Percentiles rank a stretch among this genome's conserved stretches.
phyloP scores from a whole-genome alignment of 2,888 invertebrate species.

The Chorisops tibialis region DNA sequence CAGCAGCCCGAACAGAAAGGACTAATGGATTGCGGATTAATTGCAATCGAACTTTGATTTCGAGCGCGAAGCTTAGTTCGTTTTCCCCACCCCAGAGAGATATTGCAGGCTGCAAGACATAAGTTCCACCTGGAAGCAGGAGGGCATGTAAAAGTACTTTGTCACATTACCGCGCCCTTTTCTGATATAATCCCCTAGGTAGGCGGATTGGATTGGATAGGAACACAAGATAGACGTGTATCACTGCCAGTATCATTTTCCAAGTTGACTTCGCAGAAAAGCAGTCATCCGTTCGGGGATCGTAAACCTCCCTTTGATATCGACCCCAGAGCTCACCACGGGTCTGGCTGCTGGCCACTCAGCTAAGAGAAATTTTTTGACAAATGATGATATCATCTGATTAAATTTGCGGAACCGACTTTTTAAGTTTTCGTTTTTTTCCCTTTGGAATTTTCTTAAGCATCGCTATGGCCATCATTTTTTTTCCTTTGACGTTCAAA shows the following conservation, averaged over 20 bases:
- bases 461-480: background rate
- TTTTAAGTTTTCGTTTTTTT: constrained; percentile 1
- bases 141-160: constrained; percentile 10
- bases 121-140: background rate
- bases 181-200: too few species aligned
- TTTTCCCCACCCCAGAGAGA: background rate
- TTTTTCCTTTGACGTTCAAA: background rate
- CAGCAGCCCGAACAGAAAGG: background rate
- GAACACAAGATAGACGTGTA: background rate
- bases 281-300: background rate
- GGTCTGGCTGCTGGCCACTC: constrained; percentile 25
- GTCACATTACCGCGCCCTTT: background rate
- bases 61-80: constrained; percentile 4
- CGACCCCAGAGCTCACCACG: constrained; percentile 14
- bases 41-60: constrained; percentile 19
- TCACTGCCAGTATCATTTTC: too few species aligned
- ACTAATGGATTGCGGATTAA: constrained; percentile 31
- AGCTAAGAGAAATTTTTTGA: constrained; percentile 30
- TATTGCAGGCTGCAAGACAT: background rate
- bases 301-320: background rate
- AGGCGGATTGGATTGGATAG: too few species aligned
- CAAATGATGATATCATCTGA: constrained; percentile 33
- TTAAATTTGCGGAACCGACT: constrained; percentile 28
- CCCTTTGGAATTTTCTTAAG: background rate
- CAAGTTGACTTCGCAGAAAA: too few species aligned